phyloP scores from a whole-genome alignment of 2,888 invertebrate genomes.

The Drosophila fulvimacula region DNA sequence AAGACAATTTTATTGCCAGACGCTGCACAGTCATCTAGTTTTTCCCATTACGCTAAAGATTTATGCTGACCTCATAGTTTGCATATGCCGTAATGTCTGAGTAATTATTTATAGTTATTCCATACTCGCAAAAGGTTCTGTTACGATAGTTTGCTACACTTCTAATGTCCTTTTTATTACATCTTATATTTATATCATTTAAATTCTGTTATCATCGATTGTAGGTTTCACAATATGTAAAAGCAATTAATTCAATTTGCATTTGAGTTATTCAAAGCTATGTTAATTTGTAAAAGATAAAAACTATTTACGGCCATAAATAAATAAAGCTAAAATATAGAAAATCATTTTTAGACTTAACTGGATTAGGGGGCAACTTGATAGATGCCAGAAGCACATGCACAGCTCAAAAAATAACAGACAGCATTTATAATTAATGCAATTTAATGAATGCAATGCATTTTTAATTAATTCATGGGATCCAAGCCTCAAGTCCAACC shows the following conservation, averaged over 20 bases:
- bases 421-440: constrained; percentile 38
- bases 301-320: background rate
- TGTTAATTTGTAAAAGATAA: background rate
- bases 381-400: background rate
- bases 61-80: background rate
- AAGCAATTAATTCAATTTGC: background rate
- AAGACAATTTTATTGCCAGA: background rate
- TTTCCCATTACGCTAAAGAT: background rate
- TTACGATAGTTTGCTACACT: background rate
- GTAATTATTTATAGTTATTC: too few species aligned
- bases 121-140: background rate
- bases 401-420: background rate
- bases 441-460: constrained; percentile 27
- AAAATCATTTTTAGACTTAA: background rate
- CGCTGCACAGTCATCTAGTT: background rate
- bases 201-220: too few species aligned
- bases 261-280: background rate
- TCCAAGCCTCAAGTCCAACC: background rate
- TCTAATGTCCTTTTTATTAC: background rate
- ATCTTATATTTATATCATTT: background rate
- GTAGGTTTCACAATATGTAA: background rate
- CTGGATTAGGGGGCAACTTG: constrained; percentile 4
- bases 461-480: constrained; percentile 36
- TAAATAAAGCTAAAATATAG: background rate
- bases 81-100: background rate